Base-by-base conservation (phyloP, 2,113 vertebrate genomes). In the Nesogale talazaci region DNA sequence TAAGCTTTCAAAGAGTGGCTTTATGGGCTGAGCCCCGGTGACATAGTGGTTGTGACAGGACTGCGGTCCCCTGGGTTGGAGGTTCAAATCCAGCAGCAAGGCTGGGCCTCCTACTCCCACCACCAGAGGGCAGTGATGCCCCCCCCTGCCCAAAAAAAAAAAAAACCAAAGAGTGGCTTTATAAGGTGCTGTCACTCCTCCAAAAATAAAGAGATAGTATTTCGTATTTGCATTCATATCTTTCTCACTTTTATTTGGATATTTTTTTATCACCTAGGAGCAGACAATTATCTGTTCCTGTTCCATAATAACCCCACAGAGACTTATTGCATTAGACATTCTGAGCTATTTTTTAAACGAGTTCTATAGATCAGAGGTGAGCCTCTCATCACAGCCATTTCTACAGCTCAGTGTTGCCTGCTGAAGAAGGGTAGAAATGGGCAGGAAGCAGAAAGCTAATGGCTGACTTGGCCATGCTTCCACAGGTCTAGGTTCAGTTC, bases 321-420 rank as follows among this genome's bases (percentile, higher is more conserved):
- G 90, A 19, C 38, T 65, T 10, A 88, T 81, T 76, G 70, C 20
- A 80, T 6, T 57, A 92, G 57, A 84, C 83, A 59, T 75, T 23
- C 75, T 79, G 56, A 83, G 19, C 40, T 27, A 3, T 83, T n/a
- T 92, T 84, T 31, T 2, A 11, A 72, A 61, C 83, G 82, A 79
- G 19, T 83, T 93, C 27, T 12, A 6, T 63, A 34, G 42, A 46
- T 87, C 74, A 87, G 56, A 90, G 79, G 15, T 93, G 59, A 87
- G 40, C 31, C 78, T 67, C 2, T 56, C 82, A 78, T 89, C n/a
- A 78, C 23, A 77, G 29, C 40, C 63, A 29, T 65, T 34, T 57
- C 2, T 42, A 92, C 14, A 67, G 40, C 59, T 65, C 69, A 40
- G 42, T 69, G 40, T 89, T 93, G 70, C 74, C 69, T 31, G 65